These are phyloP conservation scores for Intellagama lesueurii DNA, from an alignment of 2,797 vertebrate genomes.

Conservation along the genomic window DNA sequence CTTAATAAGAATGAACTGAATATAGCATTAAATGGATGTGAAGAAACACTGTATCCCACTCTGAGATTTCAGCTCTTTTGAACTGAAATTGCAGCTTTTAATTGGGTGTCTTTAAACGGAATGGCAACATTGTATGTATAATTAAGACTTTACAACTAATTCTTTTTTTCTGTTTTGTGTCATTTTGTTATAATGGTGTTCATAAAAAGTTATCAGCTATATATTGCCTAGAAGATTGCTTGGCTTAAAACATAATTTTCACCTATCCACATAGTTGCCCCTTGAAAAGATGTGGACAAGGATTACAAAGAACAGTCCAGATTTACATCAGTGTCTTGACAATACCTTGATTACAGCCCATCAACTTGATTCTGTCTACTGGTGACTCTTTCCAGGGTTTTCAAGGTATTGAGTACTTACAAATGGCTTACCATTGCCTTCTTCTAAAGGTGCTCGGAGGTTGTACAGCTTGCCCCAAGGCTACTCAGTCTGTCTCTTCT, in stretches of 20 bases:
- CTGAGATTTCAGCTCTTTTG: conserved; percentile 43
- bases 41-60: conserved; percentile 49
- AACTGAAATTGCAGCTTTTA: conserved; percentile 53
- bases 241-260: conserved; percentile 50
- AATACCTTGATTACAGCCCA: background rate
- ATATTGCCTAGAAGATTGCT: background rate
- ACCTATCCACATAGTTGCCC: conserved; percentile 9
- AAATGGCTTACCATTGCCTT: no score
- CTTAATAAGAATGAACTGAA: conserved; percentile 56
- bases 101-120: conserved; percentile 40
- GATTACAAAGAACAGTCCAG: conserved; percentile 26
- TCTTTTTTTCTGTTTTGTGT: conserved; percentile 45
- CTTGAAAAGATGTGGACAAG: background rate
- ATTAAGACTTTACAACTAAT: conserved; percentile 26
- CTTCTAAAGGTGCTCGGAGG: no score
- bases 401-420: no score
- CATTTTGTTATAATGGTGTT: conserved; percentile 47
- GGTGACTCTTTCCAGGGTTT: no score
- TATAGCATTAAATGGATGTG: background rate
- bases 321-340: conserved; percentile 15
- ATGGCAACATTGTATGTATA: conserved; percentile 49
- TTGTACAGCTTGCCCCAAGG: no score
- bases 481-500: no score
- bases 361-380: no score
- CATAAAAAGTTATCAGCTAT: conserved; percentile 54